A percentile compares a stretch with the other conserved stretches of the same genome.
Conservation (phyloP, 2,888 invertebrate species). For the Eupeodes luniger region DNA sequence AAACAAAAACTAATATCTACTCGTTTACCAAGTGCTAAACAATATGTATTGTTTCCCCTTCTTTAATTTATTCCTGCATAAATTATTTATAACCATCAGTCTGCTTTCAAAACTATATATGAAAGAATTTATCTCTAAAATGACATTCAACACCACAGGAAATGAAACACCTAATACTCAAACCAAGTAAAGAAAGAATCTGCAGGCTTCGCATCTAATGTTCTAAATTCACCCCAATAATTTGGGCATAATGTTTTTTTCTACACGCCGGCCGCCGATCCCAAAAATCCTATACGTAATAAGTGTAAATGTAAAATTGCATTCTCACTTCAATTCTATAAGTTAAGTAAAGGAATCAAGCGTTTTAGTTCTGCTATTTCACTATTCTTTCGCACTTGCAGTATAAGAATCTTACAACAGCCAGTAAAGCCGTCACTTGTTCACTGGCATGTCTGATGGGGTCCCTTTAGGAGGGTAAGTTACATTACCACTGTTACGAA, state of each 20-base stretch:
- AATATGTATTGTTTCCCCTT: background rate
- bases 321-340: background rate
- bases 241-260: too few species aligned
- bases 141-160: background rate
- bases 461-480: background rate
- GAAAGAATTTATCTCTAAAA: slow-evolving; percentile 43
- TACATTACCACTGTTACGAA: background rate
- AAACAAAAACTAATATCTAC: background rate
- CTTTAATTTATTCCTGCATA: slow-evolving; percentile 33
- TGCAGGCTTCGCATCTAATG: background rate
- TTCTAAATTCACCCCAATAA: background rate
- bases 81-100: slow-evolving; percentile 58
- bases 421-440: slow-evolving; percentile 2
- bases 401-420: background rate
- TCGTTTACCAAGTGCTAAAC: background rate
- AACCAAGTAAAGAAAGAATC: background rate
- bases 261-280: too few species aligned
- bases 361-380: background rate
- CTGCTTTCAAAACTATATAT: slow-evolving; percentile 18
- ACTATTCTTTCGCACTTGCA: background rate
- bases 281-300: background rate
- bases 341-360: background rate
- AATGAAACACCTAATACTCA: background rate
- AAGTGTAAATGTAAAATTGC: slow-evolving; percentile 7
- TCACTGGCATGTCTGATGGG: background rate